Evolutionary conservation across 2,113 vertebrate genomes (phyloP).

Genomic region (Stictonetta naevosa): DNA sequence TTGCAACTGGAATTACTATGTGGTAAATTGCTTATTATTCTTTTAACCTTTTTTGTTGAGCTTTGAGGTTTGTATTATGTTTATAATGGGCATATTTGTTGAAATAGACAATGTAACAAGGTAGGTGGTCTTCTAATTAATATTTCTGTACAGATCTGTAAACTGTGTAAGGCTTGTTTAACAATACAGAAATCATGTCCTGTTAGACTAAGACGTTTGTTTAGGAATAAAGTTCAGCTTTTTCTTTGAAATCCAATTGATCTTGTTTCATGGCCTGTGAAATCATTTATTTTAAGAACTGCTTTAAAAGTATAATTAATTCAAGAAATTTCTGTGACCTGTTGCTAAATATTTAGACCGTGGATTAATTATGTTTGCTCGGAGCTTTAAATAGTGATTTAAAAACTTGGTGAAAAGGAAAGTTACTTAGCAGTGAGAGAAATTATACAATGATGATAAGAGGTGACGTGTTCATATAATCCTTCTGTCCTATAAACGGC

Average conservation of each 20-base stretch:
- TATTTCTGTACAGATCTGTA: slow-evolving; percentile 56
- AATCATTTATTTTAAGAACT: slow-evolving; percentile 59
- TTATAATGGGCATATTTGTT: slow-evolving; percentile 52
- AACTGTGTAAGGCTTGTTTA: slow-evolving; percentile 63
- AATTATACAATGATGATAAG: background rate
- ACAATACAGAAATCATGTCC: slow-evolving; percentile 38
- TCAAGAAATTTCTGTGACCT: slow-evolving; percentile 22
- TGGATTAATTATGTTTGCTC: slow-evolving; percentile 30
- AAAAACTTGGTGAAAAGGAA: background rate
- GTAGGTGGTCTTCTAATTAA: slow-evolving; percentile 71
- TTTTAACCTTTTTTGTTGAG: background rate
- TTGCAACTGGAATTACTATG: background rate
- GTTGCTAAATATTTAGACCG: slow-evolving; percentile 71
- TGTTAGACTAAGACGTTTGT: slow-evolving; percentile 52
- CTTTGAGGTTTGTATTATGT: slow-evolving; percentile 18
- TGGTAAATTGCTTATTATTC: background rate
- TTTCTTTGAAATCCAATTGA: slow-evolving; percentile 52
- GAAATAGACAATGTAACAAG: slow-evolving; percentile 18
- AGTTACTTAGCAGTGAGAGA: background rate
- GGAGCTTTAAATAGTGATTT: slow-evolving; percentile 14
- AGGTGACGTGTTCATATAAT: background rate
- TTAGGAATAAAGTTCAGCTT: slow-evolving; percentile 57
- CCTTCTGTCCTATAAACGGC: background rate
- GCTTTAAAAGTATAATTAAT: slow-evolving; percentile 43
- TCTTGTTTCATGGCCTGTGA: slow-evolving; percentile 28